Percentiles rank a stretch among this genome's conserved stretches.
Conservation (phyloP, 2,888 invertebrate species). For the Dicyrtoma fusca region DNA sequence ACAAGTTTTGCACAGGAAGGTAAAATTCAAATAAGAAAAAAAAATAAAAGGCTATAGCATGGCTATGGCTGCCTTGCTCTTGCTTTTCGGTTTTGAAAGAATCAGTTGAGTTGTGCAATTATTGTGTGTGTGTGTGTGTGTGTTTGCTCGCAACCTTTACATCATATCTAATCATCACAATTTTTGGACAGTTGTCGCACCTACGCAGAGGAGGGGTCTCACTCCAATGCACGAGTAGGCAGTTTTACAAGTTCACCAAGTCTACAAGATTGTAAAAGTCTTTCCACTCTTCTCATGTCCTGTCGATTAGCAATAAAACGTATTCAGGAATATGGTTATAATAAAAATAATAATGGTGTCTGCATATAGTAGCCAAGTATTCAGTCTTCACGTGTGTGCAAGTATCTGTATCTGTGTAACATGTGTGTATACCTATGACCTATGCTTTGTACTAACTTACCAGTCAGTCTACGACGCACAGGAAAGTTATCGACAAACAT, state of each 20-base stretch:
- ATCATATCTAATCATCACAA: conserved; percentile 24
- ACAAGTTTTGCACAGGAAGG: conserved; percentile 15
- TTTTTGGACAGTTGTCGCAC: conserved; percentile 32
- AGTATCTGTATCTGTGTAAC: not conserved
- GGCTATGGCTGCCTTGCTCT: not conserved
- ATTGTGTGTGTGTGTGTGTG: too few species aligned
- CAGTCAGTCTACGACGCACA: not conserved
- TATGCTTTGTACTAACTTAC: not conserved
- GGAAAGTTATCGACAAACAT: not conserved
- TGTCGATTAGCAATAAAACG: too few species aligned
- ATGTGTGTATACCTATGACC: not conserved
- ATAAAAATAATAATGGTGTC: too few species aligned
- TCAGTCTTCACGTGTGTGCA: not conserved
- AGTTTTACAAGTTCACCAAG: conserved; percentile 31
- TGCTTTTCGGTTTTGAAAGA: not conserved
- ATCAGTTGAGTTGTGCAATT: conserved; percentile 31
- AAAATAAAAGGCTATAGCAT: not conserved
- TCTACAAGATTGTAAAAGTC: conserved; percentile 17
- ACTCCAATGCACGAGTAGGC: conserved; percentile 22
- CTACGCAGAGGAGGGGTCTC: conserved; percentile 33
- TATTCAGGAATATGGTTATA: too few species aligned
- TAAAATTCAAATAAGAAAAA: not conserved
- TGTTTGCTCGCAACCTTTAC: conserved; percentile 20
- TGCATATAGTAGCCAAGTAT: not conserved
- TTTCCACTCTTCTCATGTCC: too few species aligned